Evolutionary conservation across 2,888 invertebrate species (phyloP).

Genomic region (Synanthedon andrenaeformis): DNA sequence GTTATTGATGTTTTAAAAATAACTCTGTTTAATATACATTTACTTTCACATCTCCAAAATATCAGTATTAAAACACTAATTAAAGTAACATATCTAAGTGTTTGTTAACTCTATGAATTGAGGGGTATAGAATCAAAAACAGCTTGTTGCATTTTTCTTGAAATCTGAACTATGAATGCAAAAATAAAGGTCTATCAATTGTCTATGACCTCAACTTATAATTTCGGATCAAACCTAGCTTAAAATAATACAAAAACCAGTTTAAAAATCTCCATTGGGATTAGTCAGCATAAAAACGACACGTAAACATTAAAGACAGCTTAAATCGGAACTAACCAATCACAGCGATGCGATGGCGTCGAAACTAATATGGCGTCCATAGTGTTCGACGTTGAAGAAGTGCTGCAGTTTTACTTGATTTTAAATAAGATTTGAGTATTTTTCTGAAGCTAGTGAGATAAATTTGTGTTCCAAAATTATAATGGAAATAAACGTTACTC

Average conservation of each 20-base stretch:
- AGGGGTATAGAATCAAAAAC: neutral
- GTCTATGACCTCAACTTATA: too few relatives aligned
- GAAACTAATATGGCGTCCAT: too few relatives aligned
- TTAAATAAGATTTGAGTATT: neutral
- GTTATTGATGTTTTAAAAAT: too few relatives aligned
- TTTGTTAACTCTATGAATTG: too few relatives aligned
- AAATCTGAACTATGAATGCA: neutral
- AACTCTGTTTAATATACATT: too few relatives aligned
- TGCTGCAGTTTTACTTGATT: neutral
- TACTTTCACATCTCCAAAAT: too few relatives aligned
- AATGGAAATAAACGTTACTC: neutral
- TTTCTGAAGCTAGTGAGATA: neutral
- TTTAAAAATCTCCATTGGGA: neutral
- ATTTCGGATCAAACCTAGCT: neutral
- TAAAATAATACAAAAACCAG: constrained; percentile 2
- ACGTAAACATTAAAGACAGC: neutral
- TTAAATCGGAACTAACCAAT: neutral
- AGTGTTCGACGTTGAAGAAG: neutral
- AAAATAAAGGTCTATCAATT: too few relatives aligned
- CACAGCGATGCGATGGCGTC: neutral
- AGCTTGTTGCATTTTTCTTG: neutral
- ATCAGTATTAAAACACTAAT: too few relatives aligned
- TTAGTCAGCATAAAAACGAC: neutral
- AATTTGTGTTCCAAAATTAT: neutral
- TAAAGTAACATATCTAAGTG: too few relatives aligned